Conservation (phyloP, 2,888 invertebrate species). For the Heterodera filipjevi region DNA sequence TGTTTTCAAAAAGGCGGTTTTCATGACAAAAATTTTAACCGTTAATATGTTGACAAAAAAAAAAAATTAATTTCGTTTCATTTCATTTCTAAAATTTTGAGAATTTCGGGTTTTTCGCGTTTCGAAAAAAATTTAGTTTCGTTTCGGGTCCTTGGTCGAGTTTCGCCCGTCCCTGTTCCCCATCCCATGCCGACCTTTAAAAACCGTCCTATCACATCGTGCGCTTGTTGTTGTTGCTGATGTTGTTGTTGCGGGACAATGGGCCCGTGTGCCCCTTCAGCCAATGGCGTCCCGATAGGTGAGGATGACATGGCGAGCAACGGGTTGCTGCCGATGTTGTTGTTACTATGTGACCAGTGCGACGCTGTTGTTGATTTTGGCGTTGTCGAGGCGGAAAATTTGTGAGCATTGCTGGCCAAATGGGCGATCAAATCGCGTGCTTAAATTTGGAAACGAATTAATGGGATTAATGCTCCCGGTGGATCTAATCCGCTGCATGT, state of each 20-base stretch:
- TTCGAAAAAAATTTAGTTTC: no score
- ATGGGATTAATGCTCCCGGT: no score
- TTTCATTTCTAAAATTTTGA: no score
- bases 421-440: constrained; percentile 44
- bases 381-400: not conserved
- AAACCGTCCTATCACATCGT: not conserved
- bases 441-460: constrained; percentile 26
- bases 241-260: not conserved
- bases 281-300: not conserved
- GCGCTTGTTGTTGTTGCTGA: not conserved
- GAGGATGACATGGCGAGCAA: constrained; percentile 26
- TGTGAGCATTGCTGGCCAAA: constrained; percentile 37
- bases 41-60: no score
- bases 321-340: constrained; percentile 27
- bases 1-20: no score
- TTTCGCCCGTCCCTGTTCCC: no score
- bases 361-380: not conserved
- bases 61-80: no score
- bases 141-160: no score
- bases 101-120: no score
- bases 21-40: no score
- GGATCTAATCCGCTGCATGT: no score
- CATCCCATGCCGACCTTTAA: not conserved
- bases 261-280: not conserved
- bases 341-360: not conserved